Evolutionary conservation across 2,113 vertebrate species (phyloP).

Genomic region (Phaethornis superciliosus): DNA sequence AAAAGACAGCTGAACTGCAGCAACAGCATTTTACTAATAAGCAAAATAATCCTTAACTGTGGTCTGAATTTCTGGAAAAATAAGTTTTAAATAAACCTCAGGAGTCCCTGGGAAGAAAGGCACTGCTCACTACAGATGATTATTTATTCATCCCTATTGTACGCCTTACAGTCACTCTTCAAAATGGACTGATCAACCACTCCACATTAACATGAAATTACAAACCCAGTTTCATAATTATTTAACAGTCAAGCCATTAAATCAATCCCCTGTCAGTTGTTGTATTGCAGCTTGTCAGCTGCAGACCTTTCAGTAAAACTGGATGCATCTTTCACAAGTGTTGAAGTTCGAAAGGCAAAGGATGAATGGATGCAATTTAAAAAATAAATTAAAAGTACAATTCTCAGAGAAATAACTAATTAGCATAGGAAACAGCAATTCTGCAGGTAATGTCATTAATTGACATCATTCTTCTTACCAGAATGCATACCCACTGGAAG

Average conservation of each 20-base stretch:
- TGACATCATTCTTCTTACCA: not conserved
- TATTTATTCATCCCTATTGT: not conserved
- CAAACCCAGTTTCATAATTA: not conserved
- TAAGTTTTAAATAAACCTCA: not conserved
- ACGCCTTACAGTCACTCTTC: not conserved
- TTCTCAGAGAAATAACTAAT: not conserved
- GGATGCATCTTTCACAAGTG: not conserved
- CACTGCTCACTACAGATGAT: not conserved
- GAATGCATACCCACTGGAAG: not conserved
- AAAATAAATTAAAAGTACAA: constrained; percentile 4
- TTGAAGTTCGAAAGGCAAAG: constrained; percentile 6
- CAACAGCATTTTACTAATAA: not conserved
- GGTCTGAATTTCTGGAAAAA: not conserved
- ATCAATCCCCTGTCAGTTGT: not conserved
- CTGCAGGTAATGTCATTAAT: not conserved
- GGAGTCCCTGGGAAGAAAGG: not conserved
- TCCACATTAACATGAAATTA: not conserved
- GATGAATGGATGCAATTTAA: not conserved
- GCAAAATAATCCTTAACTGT: not conserved
- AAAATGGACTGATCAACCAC: not conserved
- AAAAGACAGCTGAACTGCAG: not conserved
- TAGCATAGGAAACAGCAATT: not conserved
- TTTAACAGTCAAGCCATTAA: not conserved
- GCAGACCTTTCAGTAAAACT: not conserved
- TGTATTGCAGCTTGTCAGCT: not conserved